A percentile compares a stretch with the other conserved stretches of the same genome.
Evolutionary conservation across 2,797 vertebrate genomes (phyloP).

Genomic region (Myiotriccus ornatus): DNA sequence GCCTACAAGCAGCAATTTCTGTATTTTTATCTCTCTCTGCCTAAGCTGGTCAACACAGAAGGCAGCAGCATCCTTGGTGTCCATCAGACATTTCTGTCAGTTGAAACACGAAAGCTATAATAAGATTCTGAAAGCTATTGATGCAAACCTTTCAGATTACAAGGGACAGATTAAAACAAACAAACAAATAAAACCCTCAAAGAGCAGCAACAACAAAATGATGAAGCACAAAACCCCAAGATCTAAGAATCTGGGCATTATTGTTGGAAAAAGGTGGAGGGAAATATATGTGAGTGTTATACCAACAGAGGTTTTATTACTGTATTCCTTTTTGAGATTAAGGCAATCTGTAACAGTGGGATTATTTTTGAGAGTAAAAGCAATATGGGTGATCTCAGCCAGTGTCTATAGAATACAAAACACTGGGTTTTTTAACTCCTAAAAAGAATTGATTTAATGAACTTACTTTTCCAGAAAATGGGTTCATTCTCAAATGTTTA

Average conservation of each 20-base stretch:
- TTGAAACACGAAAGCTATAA: not conserved
- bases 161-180: not conserved
- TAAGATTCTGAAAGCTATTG: not conserved
- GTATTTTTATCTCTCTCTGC: not conserved
- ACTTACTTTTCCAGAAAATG: not conserved
- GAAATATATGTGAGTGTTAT: not conserved
- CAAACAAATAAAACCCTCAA: not conserved
- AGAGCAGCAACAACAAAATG: not conserved
- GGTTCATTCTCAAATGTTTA: not conserved
- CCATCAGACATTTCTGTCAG: not conserved
- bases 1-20: not conserved
- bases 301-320: not conserved
- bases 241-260: not conserved
- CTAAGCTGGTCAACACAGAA: not conserved
- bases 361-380: not conserved
- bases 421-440: fast-evolving
- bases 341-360: not conserved
- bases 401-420: not conserved
- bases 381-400: not conserved
- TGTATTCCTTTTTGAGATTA: not conserved
- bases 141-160: not conserved
- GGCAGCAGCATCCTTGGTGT: not conserved
- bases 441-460: not conserved
- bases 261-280: not conserved
- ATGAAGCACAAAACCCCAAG: not conserved